A percentile compares a stretch with the other conserved stretches of the same genome.
phyloP scores from a whole-genome alignment of 2,113 vertebrate genomes.

The Phycodurus eques region DNA sequence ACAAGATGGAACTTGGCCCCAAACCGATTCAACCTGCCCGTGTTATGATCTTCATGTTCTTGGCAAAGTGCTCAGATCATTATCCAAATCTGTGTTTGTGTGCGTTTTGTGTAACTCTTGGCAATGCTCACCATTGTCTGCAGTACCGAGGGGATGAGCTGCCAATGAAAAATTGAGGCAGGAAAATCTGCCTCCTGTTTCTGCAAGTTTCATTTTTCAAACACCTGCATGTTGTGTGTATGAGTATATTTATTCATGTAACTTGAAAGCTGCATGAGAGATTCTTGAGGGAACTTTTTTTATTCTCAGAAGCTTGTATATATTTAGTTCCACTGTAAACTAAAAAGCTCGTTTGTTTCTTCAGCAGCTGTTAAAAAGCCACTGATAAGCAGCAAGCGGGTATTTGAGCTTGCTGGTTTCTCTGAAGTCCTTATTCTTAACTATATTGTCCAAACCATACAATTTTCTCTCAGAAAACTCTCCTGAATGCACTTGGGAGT shows the following conservation, averaged over 20 bases:
- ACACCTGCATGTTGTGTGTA: constrained; percentile 17
- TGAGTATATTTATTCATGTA: no score
- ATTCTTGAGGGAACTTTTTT: no score
- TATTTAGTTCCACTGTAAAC: no score
- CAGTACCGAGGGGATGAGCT: constrained; percentile 22
- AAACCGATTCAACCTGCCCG: constrained; percentile 33
- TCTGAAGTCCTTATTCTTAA: neutral
- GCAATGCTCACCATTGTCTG: constrained; percentile 14
- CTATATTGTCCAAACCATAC: neutral
- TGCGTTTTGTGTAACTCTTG: constrained; percentile 17
- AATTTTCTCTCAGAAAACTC: neutral
- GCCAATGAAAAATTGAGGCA: constrained; percentile 25
- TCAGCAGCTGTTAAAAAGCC: neutral
- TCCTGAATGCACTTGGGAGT: neutral
- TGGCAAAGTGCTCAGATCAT: constrained; percentile 42
- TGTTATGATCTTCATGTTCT: constrained; percentile 27
- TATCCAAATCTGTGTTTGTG: constrained; percentile 43
- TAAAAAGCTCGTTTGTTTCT: neutral
- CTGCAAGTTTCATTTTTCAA: constrained; percentile 16
- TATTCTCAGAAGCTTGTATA: no score
- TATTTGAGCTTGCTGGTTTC: neutral
- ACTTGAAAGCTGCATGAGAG: no score
- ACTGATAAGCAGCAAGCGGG: neutral
- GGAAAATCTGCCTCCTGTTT: constrained; percentile 29
- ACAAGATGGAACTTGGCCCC: constrained; percentile 46